These are phyloP conservation scores for Parelbella ahira DNA, from an alignment of 2,888 invertebrate genomes.

Conservation along the genomic window DNA sequence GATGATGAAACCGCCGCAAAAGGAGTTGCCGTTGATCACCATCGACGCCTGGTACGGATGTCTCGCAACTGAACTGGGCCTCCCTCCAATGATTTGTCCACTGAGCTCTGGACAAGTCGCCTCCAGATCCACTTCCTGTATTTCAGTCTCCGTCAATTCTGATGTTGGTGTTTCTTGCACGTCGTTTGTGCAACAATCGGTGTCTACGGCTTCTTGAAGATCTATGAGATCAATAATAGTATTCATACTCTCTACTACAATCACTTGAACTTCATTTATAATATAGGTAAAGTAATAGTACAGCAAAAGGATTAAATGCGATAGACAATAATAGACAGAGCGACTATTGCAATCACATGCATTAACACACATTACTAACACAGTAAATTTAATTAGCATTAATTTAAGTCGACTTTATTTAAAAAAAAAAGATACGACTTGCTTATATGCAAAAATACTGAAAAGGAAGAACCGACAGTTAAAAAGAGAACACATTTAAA, in stretches of 20 bases:
- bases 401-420: no score
- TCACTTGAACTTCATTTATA: no score
- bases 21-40: conserved; percentile 69
- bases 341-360: no score
- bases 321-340: no score
- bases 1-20: conserved; percentile 74
- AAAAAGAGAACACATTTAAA: no score
- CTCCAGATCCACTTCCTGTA: conserved; percentile 51
- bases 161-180: conserved; percentile 26
- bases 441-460: no score
- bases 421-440: no score
- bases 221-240: conserved; percentile 41
- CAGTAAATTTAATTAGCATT: no score
- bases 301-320: no score
- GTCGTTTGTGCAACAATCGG: conserved; percentile 44
- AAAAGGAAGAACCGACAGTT: no score
- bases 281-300: no score
- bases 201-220: conserved; percentile 54
- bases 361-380: no score
- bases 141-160: conserved; percentile 39
- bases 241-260: background rate
- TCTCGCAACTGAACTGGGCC: conserved; percentile 58
- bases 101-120: conserved; percentile 65
- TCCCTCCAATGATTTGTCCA: conserved; percentile 70
- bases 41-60: conserved; percentile 68